These are phyloP conservation scores for Nomada flava DNA, from an alignment of 2,888 invertebrate species.

Conservation along the genomic window DNA sequence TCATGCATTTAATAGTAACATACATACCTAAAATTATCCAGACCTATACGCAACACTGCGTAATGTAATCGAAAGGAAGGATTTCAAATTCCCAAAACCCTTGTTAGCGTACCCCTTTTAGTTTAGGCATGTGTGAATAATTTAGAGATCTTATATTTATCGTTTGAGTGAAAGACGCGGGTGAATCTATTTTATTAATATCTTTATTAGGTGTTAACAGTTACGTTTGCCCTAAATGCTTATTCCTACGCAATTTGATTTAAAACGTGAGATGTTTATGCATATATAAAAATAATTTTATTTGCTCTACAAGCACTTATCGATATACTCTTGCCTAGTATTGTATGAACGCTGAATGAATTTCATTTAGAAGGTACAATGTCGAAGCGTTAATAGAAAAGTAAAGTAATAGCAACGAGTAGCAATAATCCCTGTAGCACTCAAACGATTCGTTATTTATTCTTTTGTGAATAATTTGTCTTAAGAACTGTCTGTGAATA, in stretches of 20 bases:
- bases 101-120: conserved; percentile 24
- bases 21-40: conserved; percentile 51
- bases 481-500: conserved; percentile 31
- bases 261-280: neutral
- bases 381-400: neutral
- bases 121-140: conserved; percentile 56
- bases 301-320: no score
- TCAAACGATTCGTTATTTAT: conserved; percentile 3
- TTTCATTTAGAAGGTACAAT: neutral
- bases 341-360: neutral
- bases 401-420: neutral
- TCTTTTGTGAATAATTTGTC: neutral
- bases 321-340: no score
- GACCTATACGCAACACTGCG: neutral
- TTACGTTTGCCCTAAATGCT: neutral
- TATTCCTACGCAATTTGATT: neutral
- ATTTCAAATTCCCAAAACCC: conserved; percentile 24
- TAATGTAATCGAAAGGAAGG: neutral
- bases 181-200: neutral
- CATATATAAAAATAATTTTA: neutral
- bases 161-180: conserved; percentile 6
- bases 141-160: conserved; percentile 14
- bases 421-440: neutral
- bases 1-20: conserved; percentile 40
- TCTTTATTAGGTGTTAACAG: neutral